phyloP scores from a whole-genome alignment of 2,888 invertebrate species.

The Athalia rosae region DNA sequence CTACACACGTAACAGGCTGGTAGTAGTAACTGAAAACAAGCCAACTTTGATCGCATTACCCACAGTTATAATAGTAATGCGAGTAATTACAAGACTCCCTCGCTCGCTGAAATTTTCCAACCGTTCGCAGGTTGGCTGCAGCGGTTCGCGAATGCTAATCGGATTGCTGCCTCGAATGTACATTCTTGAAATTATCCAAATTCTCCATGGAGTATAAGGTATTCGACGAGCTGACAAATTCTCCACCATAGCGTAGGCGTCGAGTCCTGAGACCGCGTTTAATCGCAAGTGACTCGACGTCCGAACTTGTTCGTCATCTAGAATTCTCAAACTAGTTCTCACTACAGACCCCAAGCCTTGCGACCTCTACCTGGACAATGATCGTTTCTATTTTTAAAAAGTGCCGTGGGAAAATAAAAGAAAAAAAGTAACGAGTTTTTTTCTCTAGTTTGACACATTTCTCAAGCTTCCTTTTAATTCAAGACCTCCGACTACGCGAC shows the following conservation, averaged over 20 bases:
- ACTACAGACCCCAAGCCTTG: neutral
- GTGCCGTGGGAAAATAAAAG: too few relatives aligned
- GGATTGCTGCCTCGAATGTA: constrained; percentile 1
- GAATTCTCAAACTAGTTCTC: neutral
- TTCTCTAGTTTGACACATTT: neutral
- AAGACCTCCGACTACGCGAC: neutral
- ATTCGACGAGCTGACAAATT: constrained; percentile 28
- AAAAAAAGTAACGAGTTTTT: neutral
- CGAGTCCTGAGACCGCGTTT: neutral
- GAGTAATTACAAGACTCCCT: constrained; percentile 9
- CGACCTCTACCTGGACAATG: too few relatives aligned
- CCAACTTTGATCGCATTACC: neutral
- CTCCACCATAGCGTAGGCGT: neutral
- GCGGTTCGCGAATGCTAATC: constrained; percentile 10
- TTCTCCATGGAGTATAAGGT: neutral
- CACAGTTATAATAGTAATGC: neutral
- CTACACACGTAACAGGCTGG: neutral
- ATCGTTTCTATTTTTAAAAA: too few relatives aligned
- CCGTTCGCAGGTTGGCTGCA: neutral
- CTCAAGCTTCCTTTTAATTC: neutral
- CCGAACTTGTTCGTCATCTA: neutral
- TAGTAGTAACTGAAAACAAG: neutral
- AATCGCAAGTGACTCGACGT: neutral
- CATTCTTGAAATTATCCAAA: constrained; percentile 23
- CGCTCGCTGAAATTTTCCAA: constrained; percentile 4